Percentiles rank a stretch among this genome's conserved stretches.
Evolutionary conservation across 2,888 invertebrate species (phyloP).

Genomic region (Perizoma flavofasciatum): DNA sequence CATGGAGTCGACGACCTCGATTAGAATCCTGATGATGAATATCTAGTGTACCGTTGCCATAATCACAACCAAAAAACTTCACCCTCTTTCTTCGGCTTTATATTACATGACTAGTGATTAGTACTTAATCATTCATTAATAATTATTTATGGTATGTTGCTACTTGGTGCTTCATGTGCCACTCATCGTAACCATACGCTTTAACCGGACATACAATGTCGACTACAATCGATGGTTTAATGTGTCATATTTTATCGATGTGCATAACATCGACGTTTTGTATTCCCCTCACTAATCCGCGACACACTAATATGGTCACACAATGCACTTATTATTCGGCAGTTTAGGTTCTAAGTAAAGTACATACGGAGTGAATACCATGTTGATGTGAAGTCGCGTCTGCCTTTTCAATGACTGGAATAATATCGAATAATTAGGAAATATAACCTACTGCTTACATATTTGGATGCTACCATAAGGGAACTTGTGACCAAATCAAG

Average conservation of each 20-base stretch:
- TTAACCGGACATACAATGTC: too few species aligned
- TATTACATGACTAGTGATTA: too few species aligned
- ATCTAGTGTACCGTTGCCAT: constrained; percentile 61
- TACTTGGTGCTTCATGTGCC: too few species aligned
- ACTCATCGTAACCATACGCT: too few species aligned
- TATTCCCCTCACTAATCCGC: constrained; percentile 81
- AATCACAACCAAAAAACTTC: constrained; percentile 40
- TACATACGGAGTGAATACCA: constrained; percentile 73
- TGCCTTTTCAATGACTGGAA: constrained; percentile 71
- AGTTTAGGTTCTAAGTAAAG: constrained; percentile 81
- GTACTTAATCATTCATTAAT: too few species aligned
- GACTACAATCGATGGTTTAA: constrained; percentile 22
- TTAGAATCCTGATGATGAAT: constrained; percentile 70
- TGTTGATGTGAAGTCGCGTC: constrained; percentile 69
- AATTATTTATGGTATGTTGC: too few species aligned
- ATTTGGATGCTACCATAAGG: constrained; percentile 24
- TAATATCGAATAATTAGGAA: constrained; percentile 43
- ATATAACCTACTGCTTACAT: constrained; percentile 20
- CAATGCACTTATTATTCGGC: constrained; percentile 83
- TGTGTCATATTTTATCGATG: constrained; percentile 41
- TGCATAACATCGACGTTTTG: constrained; percentile 72
- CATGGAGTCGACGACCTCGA: constrained; percentile 76
- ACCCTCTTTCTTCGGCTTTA: background rate
- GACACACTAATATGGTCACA: constrained; percentile 76
- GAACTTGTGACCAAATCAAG: constrained; percentile 19